A percentile compares a stretch with the other conserved stretches of the same genome.
Evolutionary conservation across 2,113 vertebrate genomes (phyloP).

Genomic region (Nothobranchius kuhntae): DNA sequence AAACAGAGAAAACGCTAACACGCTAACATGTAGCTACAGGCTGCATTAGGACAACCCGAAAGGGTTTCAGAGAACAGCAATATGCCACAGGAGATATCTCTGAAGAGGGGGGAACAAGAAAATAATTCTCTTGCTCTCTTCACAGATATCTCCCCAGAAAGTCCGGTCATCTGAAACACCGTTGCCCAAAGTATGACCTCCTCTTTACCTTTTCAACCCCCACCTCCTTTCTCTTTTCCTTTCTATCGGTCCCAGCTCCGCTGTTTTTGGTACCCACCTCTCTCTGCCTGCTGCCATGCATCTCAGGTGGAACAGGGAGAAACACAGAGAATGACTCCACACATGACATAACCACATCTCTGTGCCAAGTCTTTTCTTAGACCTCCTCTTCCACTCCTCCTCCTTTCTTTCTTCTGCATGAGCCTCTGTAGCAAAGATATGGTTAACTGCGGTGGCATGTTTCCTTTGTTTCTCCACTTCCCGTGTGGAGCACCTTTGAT

Average conservation of each 20-base stretch:
- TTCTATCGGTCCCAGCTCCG: constrained; percentile 28
- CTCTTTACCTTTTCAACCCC: constrained; percentile 59
- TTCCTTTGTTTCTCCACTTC: constrained; percentile 35
- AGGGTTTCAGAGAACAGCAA: constrained; percentile 67
- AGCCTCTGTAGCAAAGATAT: constrained; percentile 25
- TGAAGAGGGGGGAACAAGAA: constrained; percentile 82
- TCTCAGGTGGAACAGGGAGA: constrained; percentile 54
- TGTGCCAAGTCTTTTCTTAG: constrained; percentile 53
- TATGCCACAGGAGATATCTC: constrained; percentile 83
- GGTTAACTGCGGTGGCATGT: constrained; percentile 57
- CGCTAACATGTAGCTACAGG: background rate
- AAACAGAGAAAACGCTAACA: too few species aligned
- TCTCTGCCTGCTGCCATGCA: constrained; percentile 66
- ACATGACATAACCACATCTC: constrained; percentile 56
- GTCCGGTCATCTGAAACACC: constrained; percentile 81
- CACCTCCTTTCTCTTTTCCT: background rate
- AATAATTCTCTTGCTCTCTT: constrained; percentile 85
- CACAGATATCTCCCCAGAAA: constrained; percentile 87
- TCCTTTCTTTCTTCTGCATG: constrained; percentile 61
- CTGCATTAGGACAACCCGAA: constrained; percentile 10
- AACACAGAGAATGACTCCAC: constrained; percentile 53
- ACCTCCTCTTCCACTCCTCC: constrained; percentile 52
- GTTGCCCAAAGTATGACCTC: constrained; percentile 84
- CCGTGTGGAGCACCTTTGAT: constrained; percentile 36
- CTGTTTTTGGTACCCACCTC: constrained; percentile 52